phyloP scores from a whole-genome alignment of 1,140 invertebrate species.

The Trichoplusia ni region DNA sequence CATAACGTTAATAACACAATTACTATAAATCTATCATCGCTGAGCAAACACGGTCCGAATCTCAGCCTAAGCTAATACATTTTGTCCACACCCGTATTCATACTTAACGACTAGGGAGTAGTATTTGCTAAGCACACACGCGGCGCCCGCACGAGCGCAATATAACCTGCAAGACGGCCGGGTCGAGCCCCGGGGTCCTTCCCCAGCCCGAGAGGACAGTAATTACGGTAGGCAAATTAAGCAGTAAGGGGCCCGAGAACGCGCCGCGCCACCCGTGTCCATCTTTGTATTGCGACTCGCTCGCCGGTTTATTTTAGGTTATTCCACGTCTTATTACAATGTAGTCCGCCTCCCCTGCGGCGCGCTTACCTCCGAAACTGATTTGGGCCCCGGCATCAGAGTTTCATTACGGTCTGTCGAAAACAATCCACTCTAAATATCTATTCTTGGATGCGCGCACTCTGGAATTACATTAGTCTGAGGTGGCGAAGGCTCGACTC shows the following conservation, averaged over 20 bases:
- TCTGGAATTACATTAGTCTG: conserved; percentile 81
- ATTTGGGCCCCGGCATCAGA: conserved; percentile 77
- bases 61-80: conserved; percentile 81
- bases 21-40: conserved; percentile 82
- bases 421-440: conserved; percentile 82
- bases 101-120: conserved; percentile 78
- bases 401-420: conserved; percentile 82
- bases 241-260: conserved; percentile 74
- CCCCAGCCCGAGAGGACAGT: conserved; percentile 78
- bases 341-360: conserved; percentile 76
- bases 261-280: conserved; percentile 68
- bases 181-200: conserved; percentile 71
- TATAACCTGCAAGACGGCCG: conserved; percentile 78
- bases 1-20: conserved; percentile 82
- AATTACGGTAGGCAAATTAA: conserved; percentile 83
- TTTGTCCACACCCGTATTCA: conserved; percentile 80
- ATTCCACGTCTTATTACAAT: conserved; percentile 80
- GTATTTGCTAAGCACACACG: conserved; percentile 79
- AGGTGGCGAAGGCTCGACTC: conserved; percentile 80
- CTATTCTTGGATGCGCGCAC: conserved; percentile 79
- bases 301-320: conserved; percentile 79
- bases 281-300: conserved; percentile 69
- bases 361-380: conserved; percentile 77
- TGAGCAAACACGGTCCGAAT: conserved; percentile 78
- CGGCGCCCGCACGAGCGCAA: conserved; percentile 74